Conservation (phyloP, 2,113 vertebrate genomes). For the Heterocephalus glaber region DNA sequence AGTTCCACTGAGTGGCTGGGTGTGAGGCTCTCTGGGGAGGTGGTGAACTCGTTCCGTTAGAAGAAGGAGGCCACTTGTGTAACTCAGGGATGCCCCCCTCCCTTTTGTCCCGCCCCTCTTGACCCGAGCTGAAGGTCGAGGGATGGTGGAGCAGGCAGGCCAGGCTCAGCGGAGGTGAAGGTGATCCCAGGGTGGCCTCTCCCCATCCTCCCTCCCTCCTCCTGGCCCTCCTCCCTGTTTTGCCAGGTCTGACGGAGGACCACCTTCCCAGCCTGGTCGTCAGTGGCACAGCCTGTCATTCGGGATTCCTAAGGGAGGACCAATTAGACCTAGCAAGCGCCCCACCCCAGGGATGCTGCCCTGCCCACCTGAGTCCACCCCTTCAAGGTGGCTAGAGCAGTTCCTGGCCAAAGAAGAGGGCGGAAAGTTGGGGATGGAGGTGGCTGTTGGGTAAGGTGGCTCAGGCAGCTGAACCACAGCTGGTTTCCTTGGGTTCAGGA, state of each 20-base stretch:
- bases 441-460: background rate
- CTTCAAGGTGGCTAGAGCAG: background rate
- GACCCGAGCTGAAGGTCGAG: slow-evolving; percentile 61
- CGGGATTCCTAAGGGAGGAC: background rate
- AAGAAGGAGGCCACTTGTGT: slow-evolving; percentile 77
- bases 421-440: background rate
- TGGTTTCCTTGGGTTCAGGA: background rate
- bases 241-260: slow-evolving; percentile 57
- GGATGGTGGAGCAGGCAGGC: slow-evolving; percentile 65
- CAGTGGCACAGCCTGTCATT: slow-evolving; percentile 20
- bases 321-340: background rate
- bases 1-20: slow-evolving; percentile 70
- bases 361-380: background rate
- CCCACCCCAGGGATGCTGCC: background rate
- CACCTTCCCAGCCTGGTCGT: slow-evolving; percentile 1
- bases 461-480: background rate
- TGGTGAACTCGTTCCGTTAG: slow-evolving; percentile 78
- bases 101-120: background rate
- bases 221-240: background rate
- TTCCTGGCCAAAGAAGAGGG: background rate
- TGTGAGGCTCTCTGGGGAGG: slow-evolving; percentile 52
- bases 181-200: slow-evolving; percentile 42
- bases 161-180: slow-evolving; percentile 69
- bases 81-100: slow-evolving; percentile 56
- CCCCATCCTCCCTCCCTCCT: background rate